Percentiles rank a stretch among this genome's conserved stretches.
Conservation (phyloP, 2,797 vertebrate species). For the Tapera naevia region DNA sequence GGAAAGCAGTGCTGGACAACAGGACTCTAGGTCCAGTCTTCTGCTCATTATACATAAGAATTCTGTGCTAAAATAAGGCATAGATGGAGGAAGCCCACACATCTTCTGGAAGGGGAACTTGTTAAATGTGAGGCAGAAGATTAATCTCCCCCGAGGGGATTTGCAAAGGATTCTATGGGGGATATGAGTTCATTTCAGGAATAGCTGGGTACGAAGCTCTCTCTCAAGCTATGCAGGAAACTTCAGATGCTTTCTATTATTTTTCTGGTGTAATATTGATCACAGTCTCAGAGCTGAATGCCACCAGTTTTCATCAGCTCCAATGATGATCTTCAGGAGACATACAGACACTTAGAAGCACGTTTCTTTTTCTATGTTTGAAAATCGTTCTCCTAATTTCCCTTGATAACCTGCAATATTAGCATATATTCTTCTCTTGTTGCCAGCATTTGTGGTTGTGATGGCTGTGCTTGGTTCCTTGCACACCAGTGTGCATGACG, state of each 20-base stretch:
- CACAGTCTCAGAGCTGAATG: not conserved
- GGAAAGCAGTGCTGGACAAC: not conserved
- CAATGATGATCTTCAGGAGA: not conserved
- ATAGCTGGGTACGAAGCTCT: not conserved
- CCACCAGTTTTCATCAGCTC: not conserved
- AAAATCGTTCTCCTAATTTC: not conserved
- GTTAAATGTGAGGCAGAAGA: not conserved
- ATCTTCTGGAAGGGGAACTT: not conserved
- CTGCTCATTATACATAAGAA: not conserved
- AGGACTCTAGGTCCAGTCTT: not conserved
- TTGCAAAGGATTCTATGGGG: not conserved
- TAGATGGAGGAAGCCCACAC: not conserved
- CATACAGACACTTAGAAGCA: not conserved
- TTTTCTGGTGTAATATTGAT: not conserved
- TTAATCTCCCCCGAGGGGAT: not conserved
- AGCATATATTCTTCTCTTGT: not conserved
- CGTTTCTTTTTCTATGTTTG: not conserved
- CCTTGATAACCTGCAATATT: not conserved
- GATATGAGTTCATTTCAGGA: not conserved
- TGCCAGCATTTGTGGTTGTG: fast-evolving
- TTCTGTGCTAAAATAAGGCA: not conserved
- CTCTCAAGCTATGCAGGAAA: not conserved
- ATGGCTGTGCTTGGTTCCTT: not conserved
- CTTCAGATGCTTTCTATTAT: not conserved
- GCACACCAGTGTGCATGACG: fast-evolving